Base-by-base conservation (phyloP, 2,888 invertebrate genomes). In the Tillus elongatus region DNA sequence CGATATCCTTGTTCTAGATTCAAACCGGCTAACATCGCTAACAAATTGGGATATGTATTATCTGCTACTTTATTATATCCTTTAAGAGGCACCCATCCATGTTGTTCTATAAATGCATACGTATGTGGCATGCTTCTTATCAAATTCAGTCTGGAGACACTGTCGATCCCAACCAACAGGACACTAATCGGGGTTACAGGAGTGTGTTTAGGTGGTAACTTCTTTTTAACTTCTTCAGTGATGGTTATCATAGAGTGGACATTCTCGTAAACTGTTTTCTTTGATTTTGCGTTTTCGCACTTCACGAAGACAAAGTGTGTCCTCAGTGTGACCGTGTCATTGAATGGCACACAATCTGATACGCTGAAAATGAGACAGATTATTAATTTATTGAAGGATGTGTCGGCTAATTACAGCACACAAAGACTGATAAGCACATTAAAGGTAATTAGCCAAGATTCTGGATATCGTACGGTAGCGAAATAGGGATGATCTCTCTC, bases 1-100 rank as follows among this genome's bases (percentile, higher is more conserved):
- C 60, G 50, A 32, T 73, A 67, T 9, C 76, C 66, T 10, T 68
- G 51, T 1, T 58, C 56, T 54, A 45, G 46, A 36, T 58, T 57
- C 29, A 39, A 37, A 36, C 90, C 91, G 1, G 82, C 79, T 10
- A 86, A 68, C 30, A 84, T 71, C 0, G 90, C 86, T 74, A 90
- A 82, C 29, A 92, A 61, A 63, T 93, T 93, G 0, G 91, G 88
- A 54, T 85, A 87, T 0, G 90, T 91, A 54, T 92, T 91, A 55
- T 91, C 91, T 3, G 79, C 88, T 49, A 85, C 75, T 75, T 85
- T 73, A 47, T 72, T 73, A 44, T 61, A 61, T 2, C 59, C 61
- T 36, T 52, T 47, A 13, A 61, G 35, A 2, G 57, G 41, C 3
- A 58, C 34, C 60, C 60, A 63, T 8, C 49, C 44, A 35, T 53